Evolutionary conservation across 2,113 vertebrate species (phyloP).

Genomic region (Trachemys scripta): DNA sequence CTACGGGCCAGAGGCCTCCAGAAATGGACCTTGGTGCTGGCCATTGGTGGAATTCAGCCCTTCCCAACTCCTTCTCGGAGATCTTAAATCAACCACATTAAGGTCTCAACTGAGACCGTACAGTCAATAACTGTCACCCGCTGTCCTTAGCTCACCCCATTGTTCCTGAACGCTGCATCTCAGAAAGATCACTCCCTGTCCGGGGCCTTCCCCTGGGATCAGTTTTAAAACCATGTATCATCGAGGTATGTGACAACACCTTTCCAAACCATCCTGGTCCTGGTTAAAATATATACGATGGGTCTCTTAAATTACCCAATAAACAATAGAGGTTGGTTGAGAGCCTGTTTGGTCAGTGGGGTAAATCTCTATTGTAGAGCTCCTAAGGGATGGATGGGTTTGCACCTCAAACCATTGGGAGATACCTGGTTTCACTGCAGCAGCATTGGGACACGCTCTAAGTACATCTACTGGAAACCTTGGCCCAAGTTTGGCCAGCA

Average conservation of each 20-base stretch:
- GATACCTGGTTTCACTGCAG: not conserved
- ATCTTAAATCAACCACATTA: not conserved
- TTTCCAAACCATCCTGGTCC: not conserved
- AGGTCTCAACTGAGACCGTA: not conserved
- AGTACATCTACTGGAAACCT: not conserved
- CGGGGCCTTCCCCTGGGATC: not conserved
- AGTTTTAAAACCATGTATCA: not conserved
- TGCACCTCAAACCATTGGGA: not conserved
- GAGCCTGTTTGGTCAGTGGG: not conserved
- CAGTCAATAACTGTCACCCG: not conserved
- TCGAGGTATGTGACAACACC: not conserved
- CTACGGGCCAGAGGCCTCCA: not conserved
- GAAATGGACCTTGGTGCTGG: not conserved
- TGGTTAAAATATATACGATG: not conserved
- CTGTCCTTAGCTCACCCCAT: not conserved
- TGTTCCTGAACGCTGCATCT: not conserved
- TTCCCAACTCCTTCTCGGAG: not conserved
- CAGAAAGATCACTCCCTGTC: not conserved
- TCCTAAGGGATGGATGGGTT: not conserved
- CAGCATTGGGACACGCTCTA: accelerated
- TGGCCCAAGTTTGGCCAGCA: accelerated
- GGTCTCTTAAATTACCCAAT: not conserved
- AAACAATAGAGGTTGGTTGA: not conserved
- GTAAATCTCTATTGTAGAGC: not conserved
- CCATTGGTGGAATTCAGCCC: not conserved